These are phyloP conservation scores for Dinocampus coccinellae DNA, from an alignment of 2,888 invertebrate genomes.

Conservation along the genomic window DNA sequence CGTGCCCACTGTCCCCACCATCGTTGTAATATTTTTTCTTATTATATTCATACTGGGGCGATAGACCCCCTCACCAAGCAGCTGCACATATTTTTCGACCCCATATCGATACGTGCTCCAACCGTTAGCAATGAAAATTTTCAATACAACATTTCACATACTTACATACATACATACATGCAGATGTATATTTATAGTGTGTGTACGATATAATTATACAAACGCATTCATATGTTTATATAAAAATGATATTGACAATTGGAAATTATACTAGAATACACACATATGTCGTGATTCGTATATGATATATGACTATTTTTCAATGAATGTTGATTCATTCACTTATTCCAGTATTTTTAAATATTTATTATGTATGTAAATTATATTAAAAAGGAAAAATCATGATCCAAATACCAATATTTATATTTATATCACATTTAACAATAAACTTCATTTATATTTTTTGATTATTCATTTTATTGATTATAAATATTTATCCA, in stretches of 20 bases:
- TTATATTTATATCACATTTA: too few species aligned
- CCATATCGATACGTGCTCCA: not conserved
- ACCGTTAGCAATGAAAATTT: not conserved
- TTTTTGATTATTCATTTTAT: too few species aligned
- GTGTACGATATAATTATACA: not conserved
- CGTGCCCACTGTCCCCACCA: constrained; percentile 28
- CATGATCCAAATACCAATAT: too few species aligned
- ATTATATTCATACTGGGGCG: not conserved
- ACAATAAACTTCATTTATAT: too few species aligned
- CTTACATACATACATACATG: not conserved
- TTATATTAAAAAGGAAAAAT: too few species aligned
- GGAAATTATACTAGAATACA: not conserved
- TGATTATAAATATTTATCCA: too few species aligned
- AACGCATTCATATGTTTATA: not conserved
- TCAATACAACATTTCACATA: not conserved
- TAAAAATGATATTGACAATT: not conserved
- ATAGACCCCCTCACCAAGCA: not conserved
- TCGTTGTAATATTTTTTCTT: not conserved
- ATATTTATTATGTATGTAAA: too few species aligned
- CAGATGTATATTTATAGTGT: not conserved
- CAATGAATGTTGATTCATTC: not conserved
- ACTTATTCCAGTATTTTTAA: too few species aligned
- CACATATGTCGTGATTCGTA: not conserved
- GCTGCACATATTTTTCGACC: not conserved
- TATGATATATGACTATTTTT: not conserved